Conservation (phyloP, 2,113 vertebrate genomes). For the Danionella cerebrum region DNA sequence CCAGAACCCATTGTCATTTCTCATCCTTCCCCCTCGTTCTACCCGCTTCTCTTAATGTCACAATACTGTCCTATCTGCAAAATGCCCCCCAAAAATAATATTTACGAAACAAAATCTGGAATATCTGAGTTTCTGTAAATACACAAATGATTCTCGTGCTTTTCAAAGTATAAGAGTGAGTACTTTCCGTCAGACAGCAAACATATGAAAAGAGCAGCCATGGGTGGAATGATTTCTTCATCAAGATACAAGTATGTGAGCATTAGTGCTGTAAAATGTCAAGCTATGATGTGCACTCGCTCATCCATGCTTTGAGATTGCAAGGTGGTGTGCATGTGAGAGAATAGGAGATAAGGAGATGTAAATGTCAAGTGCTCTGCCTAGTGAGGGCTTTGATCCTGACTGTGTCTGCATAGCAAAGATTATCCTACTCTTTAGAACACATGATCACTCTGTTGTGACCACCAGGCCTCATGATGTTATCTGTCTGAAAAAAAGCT, state of each 20-base stretch:
- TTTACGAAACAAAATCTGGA: too few relatives aligned
- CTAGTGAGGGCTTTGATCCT: conserved; percentile 27
- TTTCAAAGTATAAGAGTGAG: not conserved
- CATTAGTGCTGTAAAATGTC: conserved; percentile 15
- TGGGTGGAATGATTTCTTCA: conserved; percentile 3
- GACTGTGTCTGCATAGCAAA: not conserved
- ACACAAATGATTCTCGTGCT: not conserved
- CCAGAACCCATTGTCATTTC: too few relatives aligned
- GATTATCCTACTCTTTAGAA: conserved; percentile 6
- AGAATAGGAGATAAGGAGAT: conserved; percentile 21
- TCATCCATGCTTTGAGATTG: conserved; percentile 3
- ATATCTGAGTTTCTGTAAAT: not conserved
- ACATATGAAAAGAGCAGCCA: not conserved
- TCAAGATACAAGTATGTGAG: conserved; percentile 1
- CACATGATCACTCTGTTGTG: not conserved
- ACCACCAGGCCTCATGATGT: not conserved
- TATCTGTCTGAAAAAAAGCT: too few relatives aligned
- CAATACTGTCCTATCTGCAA: too few relatives aligned
- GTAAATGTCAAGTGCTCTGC: conserved; percentile 36
- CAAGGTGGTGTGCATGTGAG: not conserved
- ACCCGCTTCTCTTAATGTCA: too few relatives aligned
- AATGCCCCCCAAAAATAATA: too few relatives aligned
- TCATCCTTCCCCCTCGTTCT: too few relatives aligned
- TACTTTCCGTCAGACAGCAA: not conserved
- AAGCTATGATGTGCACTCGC: conserved; percentile 26